Evolutionary conservation across 2,113 vertebrate species (phyloP).

Genomic region (Saguinus midas): DNA sequence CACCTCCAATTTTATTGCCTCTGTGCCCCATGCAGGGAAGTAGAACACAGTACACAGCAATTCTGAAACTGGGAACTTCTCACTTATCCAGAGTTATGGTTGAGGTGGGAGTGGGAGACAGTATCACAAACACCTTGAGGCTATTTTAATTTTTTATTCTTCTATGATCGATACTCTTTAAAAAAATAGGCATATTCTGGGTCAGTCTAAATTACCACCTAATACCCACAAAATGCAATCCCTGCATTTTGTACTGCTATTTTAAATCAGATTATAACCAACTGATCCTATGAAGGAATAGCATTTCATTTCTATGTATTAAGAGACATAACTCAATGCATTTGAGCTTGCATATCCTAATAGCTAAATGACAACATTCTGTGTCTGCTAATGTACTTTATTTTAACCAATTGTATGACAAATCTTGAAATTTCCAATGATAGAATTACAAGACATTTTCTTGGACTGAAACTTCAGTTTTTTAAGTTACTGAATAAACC

Average conservation of each 20-base stretch:
- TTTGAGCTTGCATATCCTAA: background rate
- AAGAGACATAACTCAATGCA: background rate
- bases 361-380: background rate
- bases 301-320: background rate
- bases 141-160: background rate
- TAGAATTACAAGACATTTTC: conserved; percentile 13
- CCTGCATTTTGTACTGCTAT: background rate
- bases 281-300: background rate
- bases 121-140: background rate
- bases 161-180: background rate
- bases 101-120: accelerated
- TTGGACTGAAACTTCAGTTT: background rate
- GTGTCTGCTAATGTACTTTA: background rate
- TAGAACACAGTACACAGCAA: background rate
- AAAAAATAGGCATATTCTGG: background rate
- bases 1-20: background rate
- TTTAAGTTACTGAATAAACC: background rate
- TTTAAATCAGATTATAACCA: conserved; percentile 2
- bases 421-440: background rate
- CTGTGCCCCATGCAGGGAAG: background rate
- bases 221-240: background rate
- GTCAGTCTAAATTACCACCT: background rate
- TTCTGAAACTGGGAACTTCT: background rate
- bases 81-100: background rate
- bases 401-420: background rate